Conservation (phyloP, 2,113 vertebrate genomes). For the Petaurus breviceps region DNA sequence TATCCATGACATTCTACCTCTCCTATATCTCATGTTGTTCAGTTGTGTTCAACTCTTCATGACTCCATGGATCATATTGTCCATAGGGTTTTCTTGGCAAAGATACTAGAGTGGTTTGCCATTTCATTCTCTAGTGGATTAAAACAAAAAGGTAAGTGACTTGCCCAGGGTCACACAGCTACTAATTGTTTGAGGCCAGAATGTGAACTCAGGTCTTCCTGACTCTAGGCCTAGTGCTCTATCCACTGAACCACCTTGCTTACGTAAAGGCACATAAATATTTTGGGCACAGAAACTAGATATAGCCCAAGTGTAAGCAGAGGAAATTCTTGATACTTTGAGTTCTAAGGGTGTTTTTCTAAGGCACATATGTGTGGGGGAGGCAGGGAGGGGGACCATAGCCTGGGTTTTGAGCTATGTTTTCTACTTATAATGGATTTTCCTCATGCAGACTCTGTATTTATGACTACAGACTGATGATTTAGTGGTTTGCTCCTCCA, state of each 20-base stretch:
- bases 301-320: not conserved
- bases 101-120: not conserved
- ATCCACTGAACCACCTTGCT: not conserved
- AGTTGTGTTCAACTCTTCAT: not conserved
- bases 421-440: slow-evolving; percentile 15
- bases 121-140: not conserved
- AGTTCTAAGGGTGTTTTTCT: not conserved
- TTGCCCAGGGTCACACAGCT: not conserved
- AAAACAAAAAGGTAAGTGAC: not conserved
- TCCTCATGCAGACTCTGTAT: not conserved
- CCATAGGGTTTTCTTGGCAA: not conserved
- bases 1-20: not conserved
- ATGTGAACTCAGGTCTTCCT: not conserved
- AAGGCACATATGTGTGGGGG: not conserved
- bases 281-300: not conserved
- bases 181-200: not conserved
- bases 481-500: not conserved
- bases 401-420: not conserved
- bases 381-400: not conserved
- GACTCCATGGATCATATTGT: not conserved
- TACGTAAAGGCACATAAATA: not conserved
- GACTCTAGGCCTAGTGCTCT: not conserved
- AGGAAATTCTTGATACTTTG: not conserved
- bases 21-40: not conserved
- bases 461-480: slow-evolving; percentile 17